Evolutionary conservation across 2,888 invertebrate species (phyloP), one percentile per base, ranked within the genome.

Genomic region (Sinopyrophorus schimmeli): DNA sequence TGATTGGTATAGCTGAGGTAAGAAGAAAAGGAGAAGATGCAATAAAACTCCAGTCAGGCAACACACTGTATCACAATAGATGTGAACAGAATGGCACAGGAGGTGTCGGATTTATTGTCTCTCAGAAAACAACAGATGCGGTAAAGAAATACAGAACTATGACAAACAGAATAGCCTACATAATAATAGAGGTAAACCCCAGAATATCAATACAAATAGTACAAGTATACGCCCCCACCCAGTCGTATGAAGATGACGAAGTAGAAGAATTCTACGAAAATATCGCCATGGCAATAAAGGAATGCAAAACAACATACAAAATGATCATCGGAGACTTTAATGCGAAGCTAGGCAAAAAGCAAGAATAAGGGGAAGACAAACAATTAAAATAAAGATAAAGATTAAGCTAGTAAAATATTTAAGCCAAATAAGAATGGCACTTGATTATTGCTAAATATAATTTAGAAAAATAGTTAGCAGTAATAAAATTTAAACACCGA

Each of bases 321-420:
- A 32, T 32, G 9, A 17, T 32, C 10, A 32, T 32, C 9, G 32
- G 17, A 20, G 18, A 32, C 18, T 32, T 32, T 6, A 32, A 32
- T 15, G 31, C 31, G 16, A 31, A 31, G 17, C 16, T 3, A 5
- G 31, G 31, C 31, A n/a, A 16, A 15, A 15, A 15, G 10, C 15
- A 17, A 31, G 31, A 31, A 31, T 9, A 31, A 15, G 11, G 11
- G 18, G 17, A 17, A 10, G 18, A 18, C 18, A 20, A 18, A n/a
- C n/a, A n/a, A n/a, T n/a, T n/a, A n/a, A n/a, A n/a, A n/a, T n/a
- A n/a, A n/a, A n/a, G n/a, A n/a, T n/a, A n/a, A n/a, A n/a, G n/a
- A n/a, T n/a, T n/a, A n/a, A n/a, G n/a, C n/a, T n/a, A n/a, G n/a
- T n/a, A n/a, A n/a, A n/a, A n/a, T n/a, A n/a, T n/a, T n/a, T n/a